Percentiles rank a stretch among this genome's conserved stretches.
phyloP scores from a whole-genome alignment of 2,113 vertebrate species.

The Mohoua ochrocephala region DNA sequence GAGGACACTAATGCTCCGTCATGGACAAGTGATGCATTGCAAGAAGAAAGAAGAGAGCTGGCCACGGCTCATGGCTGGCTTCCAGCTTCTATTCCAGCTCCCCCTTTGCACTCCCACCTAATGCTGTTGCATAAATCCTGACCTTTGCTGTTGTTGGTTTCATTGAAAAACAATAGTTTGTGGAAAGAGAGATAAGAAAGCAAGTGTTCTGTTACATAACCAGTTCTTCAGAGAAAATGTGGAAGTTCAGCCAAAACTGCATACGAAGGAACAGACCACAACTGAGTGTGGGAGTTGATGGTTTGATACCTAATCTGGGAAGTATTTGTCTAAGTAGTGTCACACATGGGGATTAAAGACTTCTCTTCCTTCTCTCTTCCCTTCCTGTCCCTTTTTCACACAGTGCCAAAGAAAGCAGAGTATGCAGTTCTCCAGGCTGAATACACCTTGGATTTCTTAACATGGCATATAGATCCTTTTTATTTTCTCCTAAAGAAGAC shows the following conservation, averaged over 20 bases:
- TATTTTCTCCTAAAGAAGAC: background rate
- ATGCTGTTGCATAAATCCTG: background rate
- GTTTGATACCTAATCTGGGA: background rate
- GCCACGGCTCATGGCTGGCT: background rate
- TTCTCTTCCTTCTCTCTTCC: background rate
- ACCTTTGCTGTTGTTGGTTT: background rate
- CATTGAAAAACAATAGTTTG: background rate
- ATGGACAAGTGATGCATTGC: background rate
- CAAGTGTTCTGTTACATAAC: background rate
- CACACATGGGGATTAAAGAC: background rate
- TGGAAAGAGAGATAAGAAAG: background rate
- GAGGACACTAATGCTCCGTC: background rate
- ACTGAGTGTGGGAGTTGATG: background rate
- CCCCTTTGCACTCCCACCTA: background rate
- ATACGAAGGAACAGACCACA: background rate
- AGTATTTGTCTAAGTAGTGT: background rate
- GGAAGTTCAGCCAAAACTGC: background rate
- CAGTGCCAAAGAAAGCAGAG: background rate
- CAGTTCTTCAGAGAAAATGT: background rate
- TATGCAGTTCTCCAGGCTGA: background rate
- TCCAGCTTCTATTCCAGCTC: background rate
- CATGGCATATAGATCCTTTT: background rate
- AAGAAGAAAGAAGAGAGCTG: background rate
- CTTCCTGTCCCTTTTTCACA: background rate
- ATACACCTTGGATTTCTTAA: background rate